These are phyloP conservation scores for Caenorhabditis inopinata DNA, from an alignment of 1,140 invertebrate species.

Conservation along the genomic window DNA sequence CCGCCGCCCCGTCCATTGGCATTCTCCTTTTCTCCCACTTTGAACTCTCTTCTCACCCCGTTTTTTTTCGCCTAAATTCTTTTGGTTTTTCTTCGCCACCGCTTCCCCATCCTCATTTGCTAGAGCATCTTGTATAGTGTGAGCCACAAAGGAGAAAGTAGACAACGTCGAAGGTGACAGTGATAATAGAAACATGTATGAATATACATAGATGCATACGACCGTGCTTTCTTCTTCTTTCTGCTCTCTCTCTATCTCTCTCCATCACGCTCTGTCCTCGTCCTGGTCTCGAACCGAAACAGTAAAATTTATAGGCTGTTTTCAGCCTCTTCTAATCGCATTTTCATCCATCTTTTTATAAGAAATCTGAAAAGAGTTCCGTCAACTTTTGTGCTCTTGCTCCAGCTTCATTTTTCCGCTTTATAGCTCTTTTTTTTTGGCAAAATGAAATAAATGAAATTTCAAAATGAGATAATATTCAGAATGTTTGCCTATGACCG, in stretches of 20 bases:
- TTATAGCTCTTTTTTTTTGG: background rate
- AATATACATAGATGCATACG: constrained; percentile 22
- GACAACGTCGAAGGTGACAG: background rate
- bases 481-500: constrained; percentile 61
- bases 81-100: background rate
- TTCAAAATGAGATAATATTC: no score
- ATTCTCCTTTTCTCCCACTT: constrained; percentile 11
- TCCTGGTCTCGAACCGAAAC: no score
- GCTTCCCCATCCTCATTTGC: no score
- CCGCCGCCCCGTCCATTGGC: background rate
- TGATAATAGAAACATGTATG: constrained; percentile 29
- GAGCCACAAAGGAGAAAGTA: background rate
- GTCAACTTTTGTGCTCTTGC: background rate
- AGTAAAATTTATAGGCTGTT: background rate
- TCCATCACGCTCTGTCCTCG: background rate
- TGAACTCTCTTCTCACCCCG: background rate
- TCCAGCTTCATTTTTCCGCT: background rate
- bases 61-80: background rate
- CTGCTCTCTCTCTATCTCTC: background rate
- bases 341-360: no score
- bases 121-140: background rate
- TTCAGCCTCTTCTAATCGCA: no score
- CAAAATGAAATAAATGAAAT: background rate
- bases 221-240: background rate
- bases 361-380: no score